Percentiles rank a stretch among this genome's conserved stretches.
phyloP scores from a whole-genome alignment of 2,797 vertebrate species.

The Acanthornis magna region DNA sequence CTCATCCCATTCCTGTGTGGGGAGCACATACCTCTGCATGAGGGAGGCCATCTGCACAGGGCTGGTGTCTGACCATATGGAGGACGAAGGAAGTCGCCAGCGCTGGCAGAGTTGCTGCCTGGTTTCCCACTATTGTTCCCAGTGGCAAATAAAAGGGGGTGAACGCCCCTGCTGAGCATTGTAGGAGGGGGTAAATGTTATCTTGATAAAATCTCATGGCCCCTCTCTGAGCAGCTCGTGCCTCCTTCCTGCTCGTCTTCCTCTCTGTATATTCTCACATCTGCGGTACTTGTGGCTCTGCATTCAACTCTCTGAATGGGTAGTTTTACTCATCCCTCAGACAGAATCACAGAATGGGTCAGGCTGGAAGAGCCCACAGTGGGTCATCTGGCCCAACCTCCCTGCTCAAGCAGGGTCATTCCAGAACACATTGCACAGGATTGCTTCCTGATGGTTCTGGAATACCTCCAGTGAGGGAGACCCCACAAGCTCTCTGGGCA shows the following conservation, averaged over 20 bases:
- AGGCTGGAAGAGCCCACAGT: background rate
- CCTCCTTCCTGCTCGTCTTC: background rate
- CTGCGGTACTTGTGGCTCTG: background rate
- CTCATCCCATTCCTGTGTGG: background rate
- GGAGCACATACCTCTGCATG: background rate
- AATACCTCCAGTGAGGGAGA: background rate
- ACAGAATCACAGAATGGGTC: background rate
- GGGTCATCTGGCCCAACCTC: background rate
- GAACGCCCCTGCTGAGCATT: conserved; percentile 24
- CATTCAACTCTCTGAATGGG: fast-evolving
- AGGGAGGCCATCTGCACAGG: background rate
- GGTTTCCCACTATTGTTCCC: conserved; percentile 62
- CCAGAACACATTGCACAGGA: background rate
- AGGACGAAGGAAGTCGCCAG: background rate
- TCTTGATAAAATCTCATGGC: background rate
- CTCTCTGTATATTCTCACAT: background rate
- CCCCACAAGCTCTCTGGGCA: background rate
- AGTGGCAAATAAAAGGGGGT: conserved; percentile 49
- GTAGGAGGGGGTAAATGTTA: conserved; percentile 6
- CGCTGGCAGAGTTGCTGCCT: conserved; percentile 13
- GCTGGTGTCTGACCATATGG: background rate
- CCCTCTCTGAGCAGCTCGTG: background rate
- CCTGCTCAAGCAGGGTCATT: fast-evolving
- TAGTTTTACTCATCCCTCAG: background rate
- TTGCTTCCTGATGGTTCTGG: background rate